A percentile compares a stretch with the other conserved stretches of the same genome.
Evolutionary conservation across 1,140 invertebrate species (phyloP).

Genomic region (Bacillus rossius): DNA sequence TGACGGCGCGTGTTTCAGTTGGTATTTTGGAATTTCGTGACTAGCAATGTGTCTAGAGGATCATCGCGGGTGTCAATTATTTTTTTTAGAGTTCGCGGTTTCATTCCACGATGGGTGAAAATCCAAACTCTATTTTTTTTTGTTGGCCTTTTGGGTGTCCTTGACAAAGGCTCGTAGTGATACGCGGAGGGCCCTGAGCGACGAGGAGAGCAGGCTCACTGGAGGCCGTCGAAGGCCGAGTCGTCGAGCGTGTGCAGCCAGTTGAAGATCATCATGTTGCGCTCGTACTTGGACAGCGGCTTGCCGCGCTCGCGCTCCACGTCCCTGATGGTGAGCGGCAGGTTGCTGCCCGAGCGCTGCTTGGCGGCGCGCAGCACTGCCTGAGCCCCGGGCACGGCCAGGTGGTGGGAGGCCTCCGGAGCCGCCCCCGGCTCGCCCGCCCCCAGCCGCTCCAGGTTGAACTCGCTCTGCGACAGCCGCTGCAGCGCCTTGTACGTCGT

Average conservation of each 20-base stretch:
- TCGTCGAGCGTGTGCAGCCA: slow-evolving; percentile 84
- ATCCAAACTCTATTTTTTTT: no score
- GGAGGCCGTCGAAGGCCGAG: slow-evolving; percentile 48
- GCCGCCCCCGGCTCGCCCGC: slow-evolving; percentile 37
- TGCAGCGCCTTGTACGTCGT: slow-evolving; percentile 78
- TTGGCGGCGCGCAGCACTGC: slow-evolving; percentile 41
- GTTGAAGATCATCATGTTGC: slow-evolving; percentile 91
- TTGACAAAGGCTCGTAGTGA: no score
- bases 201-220: slow-evolving; percentile 32
- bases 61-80: no score
- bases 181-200: no score
- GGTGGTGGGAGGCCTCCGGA: slow-evolving; percentile 40
- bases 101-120: no score
- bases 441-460: slow-evolving; percentile 69
- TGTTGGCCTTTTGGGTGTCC: no score
- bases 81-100: no score
- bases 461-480: slow-evolving; percentile 73
- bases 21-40: no score
- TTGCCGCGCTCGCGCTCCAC: slow-evolving; percentile 75
- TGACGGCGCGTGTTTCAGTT: no score
- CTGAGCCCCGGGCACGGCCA: slow-evolving; percentile 47
- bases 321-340: slow-evolving; percentile 65
- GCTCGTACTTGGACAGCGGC: slow-evolving; percentile 77
- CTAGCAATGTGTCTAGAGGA: no score
- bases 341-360: slow-evolving; percentile 46